phyloP scores from a whole-genome alignment of 2,888 invertebrate genomes.

The Drosophila austrosaltans region DNA sequence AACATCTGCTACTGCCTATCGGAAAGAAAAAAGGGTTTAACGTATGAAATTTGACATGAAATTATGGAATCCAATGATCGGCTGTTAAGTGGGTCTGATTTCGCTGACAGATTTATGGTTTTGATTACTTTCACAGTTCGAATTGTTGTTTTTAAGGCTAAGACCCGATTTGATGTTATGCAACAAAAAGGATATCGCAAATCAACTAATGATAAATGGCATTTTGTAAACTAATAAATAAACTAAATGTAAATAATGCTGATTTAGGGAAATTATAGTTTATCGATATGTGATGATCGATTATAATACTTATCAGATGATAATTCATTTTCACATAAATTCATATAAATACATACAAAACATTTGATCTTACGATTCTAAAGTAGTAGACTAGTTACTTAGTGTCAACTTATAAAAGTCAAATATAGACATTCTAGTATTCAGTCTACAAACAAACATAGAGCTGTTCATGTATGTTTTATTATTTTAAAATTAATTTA shows the following conservation, averaged over 20 bases:
- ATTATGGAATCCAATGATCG: constrained; percentile 62
- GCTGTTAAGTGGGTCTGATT: constrained; percentile 30
- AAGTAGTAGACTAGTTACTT: too few relatives aligned
- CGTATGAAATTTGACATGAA: constrained; percentile 58
- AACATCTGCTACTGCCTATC: constrained; percentile 19
- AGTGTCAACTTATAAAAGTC: too few relatives aligned
- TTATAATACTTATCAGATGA: too few relatives aligned
- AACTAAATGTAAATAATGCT: neutral
- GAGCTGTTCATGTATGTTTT: neutral
- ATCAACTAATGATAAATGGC: neutral
- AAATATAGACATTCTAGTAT: neutral
- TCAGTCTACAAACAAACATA: neutral
- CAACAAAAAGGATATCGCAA: neutral
- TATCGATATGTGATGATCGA: too few relatives aligned
- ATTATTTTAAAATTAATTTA: neutral
- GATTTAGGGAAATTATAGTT: too few relatives aligned
- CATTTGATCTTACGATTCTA: too few relatives aligned
- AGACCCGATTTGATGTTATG: too few relatives aligned
- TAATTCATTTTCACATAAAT: too few relatives aligned
- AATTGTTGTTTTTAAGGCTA: neutral
- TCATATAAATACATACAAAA: too few relatives aligned
- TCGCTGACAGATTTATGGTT: constrained; percentile 10
- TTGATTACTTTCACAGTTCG: neutral
- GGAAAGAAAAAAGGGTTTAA: constrained; percentile 28
- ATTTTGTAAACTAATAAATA: neutral